phyloP scores from a whole-genome alignment of 2,113 vertebrate genomes.

The Blennius ocellaris region DNA sequence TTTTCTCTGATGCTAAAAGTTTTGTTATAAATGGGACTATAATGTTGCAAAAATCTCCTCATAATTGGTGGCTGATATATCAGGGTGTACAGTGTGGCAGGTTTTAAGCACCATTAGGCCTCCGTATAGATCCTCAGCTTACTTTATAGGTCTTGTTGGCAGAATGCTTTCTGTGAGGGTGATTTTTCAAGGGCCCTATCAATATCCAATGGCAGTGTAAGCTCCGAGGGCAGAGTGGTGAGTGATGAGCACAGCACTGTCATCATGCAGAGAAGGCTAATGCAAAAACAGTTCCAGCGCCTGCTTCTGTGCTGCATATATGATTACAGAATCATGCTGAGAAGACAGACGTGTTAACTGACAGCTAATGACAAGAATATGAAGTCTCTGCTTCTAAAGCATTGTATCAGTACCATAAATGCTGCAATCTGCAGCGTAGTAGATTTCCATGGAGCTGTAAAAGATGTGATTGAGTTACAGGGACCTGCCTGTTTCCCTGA shows the following conservation, averaged over 20 bases:
- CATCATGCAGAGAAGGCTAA: constrained; percentile 58
- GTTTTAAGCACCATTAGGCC: constrained; percentile 75
- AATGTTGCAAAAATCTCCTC: constrained; percentile 26
- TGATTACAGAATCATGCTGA: constrained; percentile 45
- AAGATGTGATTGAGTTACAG: constrained; percentile 57
- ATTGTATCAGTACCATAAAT: constrained; percentile 31
- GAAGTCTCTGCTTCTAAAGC: constrained; percentile 23
- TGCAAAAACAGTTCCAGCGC: constrained; percentile 36
- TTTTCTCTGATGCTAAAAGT: background rate
- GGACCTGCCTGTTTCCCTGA: constrained; percentile 46
- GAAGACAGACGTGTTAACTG: constrained; percentile 34
- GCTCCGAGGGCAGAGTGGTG: constrained; percentile 58
- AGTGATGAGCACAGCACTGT: constrained; percentile 63
- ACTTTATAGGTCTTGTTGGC: constrained; percentile 71
- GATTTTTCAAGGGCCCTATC: constrained; percentile 74
- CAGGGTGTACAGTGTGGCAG: constrained; percentile 33
- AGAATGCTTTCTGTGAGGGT: constrained; percentile 63
- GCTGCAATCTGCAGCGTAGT: constrained; percentile 50
- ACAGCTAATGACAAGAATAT: constrained; percentile 30
- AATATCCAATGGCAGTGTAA: constrained; percentile 70
- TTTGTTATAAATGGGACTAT: constrained; percentile 36
- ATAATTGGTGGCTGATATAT: constrained; percentile 73
- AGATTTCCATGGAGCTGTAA: constrained; percentile 51
- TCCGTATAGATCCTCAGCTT: constrained; percentile 62
- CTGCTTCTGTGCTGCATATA: constrained; percentile 42